Conservation (phyloP, 2,888 invertebrate species). For the Himalopsyche anomala region DNA sequence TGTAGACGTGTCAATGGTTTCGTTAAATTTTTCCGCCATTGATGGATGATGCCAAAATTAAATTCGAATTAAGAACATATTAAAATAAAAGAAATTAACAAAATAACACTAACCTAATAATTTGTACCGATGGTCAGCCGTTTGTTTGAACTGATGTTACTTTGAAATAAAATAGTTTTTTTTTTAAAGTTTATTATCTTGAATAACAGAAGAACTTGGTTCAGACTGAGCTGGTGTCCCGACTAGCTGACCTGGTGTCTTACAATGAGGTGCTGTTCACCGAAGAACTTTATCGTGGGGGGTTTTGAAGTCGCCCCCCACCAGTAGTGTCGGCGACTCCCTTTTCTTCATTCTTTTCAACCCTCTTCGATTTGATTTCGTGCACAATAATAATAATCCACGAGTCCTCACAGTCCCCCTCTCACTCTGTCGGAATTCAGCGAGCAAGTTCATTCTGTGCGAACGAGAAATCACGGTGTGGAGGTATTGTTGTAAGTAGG, state of each 20-base stretch:
- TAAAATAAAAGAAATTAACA: neutral
- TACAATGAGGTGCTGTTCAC: conserved; percentile 14
- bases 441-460: neutral
- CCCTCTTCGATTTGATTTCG: conserved; percentile 27
- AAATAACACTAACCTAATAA: conserved; percentile 11
- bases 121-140: neutral
- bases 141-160: neutral
- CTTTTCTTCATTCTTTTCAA: conserved; percentile 19
- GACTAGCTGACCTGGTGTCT: conserved; percentile 19
- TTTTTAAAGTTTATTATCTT: neutral
- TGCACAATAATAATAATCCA: conserved; percentile 1
- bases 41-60: no score
- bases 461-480: neutral
- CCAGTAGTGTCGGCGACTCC: conserved; percentile 7
- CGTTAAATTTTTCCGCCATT: no score
- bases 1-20: no score
- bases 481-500: neutral
- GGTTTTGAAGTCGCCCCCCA: neutral
- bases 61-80: no score
- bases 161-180: no score
- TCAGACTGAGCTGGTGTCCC: neutral
- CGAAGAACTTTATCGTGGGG: conserved; percentile 3
- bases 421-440: neutral
- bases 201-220: neutral
- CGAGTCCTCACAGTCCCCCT: conserved; percentile 2